phyloP scores from a whole-genome alignment of 2,113 vertebrate genomes.

The Craseonycteris thonglongyai region DNA sequence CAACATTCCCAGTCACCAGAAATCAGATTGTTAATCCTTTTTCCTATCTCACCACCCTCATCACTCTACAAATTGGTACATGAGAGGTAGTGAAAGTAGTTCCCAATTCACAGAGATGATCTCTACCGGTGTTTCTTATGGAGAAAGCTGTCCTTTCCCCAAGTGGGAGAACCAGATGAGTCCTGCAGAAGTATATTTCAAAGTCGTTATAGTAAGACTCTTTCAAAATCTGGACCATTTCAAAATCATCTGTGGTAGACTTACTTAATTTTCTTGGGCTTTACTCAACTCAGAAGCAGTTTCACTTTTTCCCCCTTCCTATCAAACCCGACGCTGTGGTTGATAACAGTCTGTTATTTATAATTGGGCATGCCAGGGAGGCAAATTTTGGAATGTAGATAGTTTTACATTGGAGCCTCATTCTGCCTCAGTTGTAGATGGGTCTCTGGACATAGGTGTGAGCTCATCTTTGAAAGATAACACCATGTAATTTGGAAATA shows the following conservation, averaged over 20 bases:
- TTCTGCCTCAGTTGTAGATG: background rate
- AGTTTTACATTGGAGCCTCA: background rate
- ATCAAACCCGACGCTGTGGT: background rate
- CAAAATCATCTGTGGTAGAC: background rate
- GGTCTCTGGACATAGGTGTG: background rate
- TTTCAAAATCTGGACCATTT: background rate
- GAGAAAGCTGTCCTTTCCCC: background rate
- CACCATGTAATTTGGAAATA: background rate
- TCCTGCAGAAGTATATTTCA: background rate
- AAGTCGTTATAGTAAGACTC: background rate
- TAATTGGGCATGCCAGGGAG: background rate
- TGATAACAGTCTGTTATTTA: background rate
- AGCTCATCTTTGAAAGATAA: background rate
- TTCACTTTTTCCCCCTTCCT: background rate
- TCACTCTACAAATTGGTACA: constrained; percentile 42
- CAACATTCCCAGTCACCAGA: constrained; percentile 28
- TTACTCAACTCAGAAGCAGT: background rate
- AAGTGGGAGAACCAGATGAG: background rate
- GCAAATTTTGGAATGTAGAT: background rate
- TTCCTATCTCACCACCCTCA: constrained; percentile 52
- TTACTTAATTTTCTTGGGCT: background rate
- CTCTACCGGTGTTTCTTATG: background rate
- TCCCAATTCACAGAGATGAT: background rate
- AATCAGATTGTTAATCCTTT: constrained; percentile 53
- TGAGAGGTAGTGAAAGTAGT: constrained; percentile 23